phyloP scores from a whole-genome alignment of 2,797 vertebrate genomes.

The Vireo griseus region DNA sequence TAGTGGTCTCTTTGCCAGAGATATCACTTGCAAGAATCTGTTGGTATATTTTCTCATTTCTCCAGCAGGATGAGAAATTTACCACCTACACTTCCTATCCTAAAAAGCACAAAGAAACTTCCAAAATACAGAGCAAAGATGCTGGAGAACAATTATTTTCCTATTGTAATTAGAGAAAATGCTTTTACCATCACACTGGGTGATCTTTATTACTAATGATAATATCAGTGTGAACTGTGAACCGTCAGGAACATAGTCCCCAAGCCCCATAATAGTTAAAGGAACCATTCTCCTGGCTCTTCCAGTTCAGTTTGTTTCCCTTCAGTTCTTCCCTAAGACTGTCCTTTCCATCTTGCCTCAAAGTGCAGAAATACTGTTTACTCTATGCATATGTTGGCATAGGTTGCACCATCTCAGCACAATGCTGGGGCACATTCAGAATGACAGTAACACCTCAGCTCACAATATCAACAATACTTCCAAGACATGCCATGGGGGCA shows the following conservation, averaged over 20 bases:
- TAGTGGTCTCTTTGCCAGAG: neutral
- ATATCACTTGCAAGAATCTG: neutral
- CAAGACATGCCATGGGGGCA: slow-evolving; percentile 53
- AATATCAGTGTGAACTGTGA: neutral
- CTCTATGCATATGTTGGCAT: slow-evolving; percentile 21
- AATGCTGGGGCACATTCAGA: slow-evolving; percentile 39
- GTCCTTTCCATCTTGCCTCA: neutral
- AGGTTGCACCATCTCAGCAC: slow-evolving; percentile 11
- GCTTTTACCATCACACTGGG: neutral
- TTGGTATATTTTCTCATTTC: neutral
- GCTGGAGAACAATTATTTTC: neutral
- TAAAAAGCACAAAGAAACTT: neutral
- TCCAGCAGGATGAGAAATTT: neutral
- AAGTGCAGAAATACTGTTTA: slow-evolving; percentile 3
- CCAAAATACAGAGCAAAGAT: neutral
- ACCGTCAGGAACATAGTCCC: neutral
- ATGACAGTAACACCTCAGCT: slow-evolving; percentile 58
- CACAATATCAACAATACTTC: slow-evolving; percentile 54
- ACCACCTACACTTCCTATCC: neutral
- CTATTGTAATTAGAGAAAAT: neutral
- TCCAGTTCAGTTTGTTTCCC: neutral
- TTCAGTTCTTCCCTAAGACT: neutral
- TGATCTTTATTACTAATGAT: neutral
- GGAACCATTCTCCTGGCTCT: neutral
- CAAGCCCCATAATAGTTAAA: neutral